Evolutionary conservation across 2,113 vertebrate genomes (phyloP), one percentile per base, ranked within the genome.

Genomic region (Zosterops lateralis): DNA sequence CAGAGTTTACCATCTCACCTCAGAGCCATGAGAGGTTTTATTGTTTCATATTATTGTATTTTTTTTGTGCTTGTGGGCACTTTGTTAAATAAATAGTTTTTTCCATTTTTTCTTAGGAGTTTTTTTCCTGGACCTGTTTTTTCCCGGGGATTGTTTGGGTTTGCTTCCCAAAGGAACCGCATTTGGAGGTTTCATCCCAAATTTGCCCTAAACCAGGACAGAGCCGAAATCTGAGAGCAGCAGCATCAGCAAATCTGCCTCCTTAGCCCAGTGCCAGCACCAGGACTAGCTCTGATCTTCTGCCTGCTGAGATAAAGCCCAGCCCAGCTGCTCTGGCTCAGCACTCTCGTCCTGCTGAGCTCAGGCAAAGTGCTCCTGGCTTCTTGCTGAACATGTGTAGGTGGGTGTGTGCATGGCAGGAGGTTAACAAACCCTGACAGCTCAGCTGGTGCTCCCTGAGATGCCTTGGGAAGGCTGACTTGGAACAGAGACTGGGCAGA

Each of bases 171-270:
- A 13, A 57, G 54, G 54, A 20, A 21, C 13, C 10, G 31, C 19
- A 9, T n/a, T n/a, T 4, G 3, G 31, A 57, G 19, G 19, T n/a
- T 57, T 21, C 19, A 8, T 57, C 32, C 20, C 54, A 56, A 21
- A 21, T 56, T n/a, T 56, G 12, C 32, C 32, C 4, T 57, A 57
- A 57, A 57, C 8, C 32, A 57, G 56, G 32, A 34, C 56, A 57
- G 36, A 94, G 70, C 50, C 0, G 0, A 79, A 92, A 82, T 18
- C 38, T 0, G 1, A 71, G 73, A 64, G 42, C 1, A 5, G 50
- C 80, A 68, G 31, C 65, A 56, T 53, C 87, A 96, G 82, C 76
- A 48, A 57, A 24, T 15, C 74, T 53, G 50, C 14, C 47, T 72
- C 2, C 3, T 65, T 34, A 75, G 50, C 8, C 32, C 5, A 11